Evolutionary conservation across 1,140 invertebrate species (phyloP).

Genomic region (Polypedilum vanderplanki): DNA sequence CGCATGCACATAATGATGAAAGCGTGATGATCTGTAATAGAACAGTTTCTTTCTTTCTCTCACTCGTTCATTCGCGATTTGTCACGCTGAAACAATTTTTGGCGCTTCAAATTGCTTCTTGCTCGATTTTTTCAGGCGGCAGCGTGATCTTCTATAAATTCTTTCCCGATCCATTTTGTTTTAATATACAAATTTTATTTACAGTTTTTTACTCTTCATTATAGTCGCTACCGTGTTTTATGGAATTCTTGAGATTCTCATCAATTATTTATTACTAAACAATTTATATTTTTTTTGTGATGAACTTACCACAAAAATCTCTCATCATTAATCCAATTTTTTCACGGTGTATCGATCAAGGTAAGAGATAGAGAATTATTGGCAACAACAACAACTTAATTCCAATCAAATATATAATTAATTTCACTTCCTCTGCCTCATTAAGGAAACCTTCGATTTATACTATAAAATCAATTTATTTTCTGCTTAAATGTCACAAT

Average conservation of each 20-base stretch:
- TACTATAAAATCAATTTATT: not conserved
- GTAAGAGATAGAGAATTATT: not conserved
- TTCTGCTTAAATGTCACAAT: not conserved
- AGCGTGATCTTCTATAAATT: too few relatives aligned
- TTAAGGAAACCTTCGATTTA: not conserved
- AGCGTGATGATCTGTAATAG: too few relatives aligned
- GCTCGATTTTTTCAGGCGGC: not conserved
- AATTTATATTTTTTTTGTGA: not conserved
- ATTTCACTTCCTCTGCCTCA: not conserved
- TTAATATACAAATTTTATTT: too few relatives aligned
- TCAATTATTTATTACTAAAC: not conserved
- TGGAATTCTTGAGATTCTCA: not conserved
- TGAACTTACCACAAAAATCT: not conserved
- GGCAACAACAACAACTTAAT: not conserved
- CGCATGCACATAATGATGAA: too few relatives aligned
- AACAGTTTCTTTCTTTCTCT: not conserved
- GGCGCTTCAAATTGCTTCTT: slow-evolving; percentile 23
- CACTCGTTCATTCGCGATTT: not conserved
- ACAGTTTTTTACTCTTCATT: not conserved
- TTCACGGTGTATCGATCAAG: not conserved
- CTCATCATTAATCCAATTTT: not conserved
- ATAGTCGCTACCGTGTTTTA: not conserved
- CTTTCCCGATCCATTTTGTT: too few relatives aligned
- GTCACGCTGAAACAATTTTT: slow-evolving; percentile 21
- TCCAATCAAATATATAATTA: not conserved